These are phyloP conservation scores for Lophius americanus DNA, from an alignment of 2,797 vertebrate species.

Conservation along the genomic window DNA sequence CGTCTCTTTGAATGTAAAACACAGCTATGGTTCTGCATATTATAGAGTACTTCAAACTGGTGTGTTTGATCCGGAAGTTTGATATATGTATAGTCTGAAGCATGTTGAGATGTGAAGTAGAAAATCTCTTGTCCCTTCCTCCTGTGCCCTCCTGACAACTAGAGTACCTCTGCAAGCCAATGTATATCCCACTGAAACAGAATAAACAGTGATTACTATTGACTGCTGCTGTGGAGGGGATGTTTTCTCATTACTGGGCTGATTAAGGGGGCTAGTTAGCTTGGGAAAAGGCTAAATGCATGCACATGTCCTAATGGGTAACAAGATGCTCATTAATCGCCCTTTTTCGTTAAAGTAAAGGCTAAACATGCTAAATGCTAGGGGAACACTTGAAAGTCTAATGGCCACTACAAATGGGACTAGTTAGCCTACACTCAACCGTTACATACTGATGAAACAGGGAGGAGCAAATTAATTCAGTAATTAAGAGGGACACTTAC, in stretches of 20 bases:
- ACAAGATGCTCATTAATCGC: conserved; percentile 76
- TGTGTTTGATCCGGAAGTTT: conserved; percentile 11
- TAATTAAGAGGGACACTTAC: conserved; percentile 54
- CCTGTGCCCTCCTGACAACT: conserved; percentile 42
- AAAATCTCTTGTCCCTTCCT: conserved; percentile 4
- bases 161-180: conserved; percentile 53
- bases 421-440: conserved; percentile 47
- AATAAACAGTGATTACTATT: conserved; percentile 99
- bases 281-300: conserved; percentile 85
- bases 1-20: conserved; percentile 12
- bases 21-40: conserved; percentile 20
- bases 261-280: conserved; percentile 90
- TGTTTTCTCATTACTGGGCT: conserved; percentile 98
- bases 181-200: conserved; percentile 70
- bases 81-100: conserved; percentile 17
- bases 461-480: conserved; percentile 58
- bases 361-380: conserved; percentile 67
- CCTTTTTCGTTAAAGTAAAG: conserved; percentile 73
- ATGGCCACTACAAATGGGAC: conserved; percentile 66
- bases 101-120: conserved; percentile 22
- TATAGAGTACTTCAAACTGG: not conserved
- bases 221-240: conserved; percentile 97
- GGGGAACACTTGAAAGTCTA: conserved; percentile 42
- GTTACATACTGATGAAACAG: conserved; percentile 50
- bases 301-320: conserved; percentile 78